Base-by-base conservation (phyloP, 37 sponge, comb jelly and placozoan species). In the Petrosia ficiformis region DNA sequence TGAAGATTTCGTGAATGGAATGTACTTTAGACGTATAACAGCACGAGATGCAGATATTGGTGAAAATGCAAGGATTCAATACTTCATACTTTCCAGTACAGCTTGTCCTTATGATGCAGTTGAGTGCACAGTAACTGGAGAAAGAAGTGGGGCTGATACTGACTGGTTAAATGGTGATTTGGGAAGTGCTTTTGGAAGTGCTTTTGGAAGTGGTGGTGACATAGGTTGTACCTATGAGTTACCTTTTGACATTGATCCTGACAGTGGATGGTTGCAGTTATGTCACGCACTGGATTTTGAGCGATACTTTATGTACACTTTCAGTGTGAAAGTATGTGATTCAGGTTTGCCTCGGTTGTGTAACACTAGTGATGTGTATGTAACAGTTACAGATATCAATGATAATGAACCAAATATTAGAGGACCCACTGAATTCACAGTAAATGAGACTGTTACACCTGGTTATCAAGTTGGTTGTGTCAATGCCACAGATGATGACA, bases 401-500 rank as follows among this genome's bases (percentile, higher is more conserved):
- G 94, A 93, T 81, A 73, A 80, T 43, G 61, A 71, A 29, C 90
- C 90, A 1, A 60, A 69, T 0, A 60, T 90, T 28, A 67, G 36
- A 30, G 54, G 57, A 21, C 89, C 74, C 0, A 64, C 58, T 31
- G 44, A 39, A n/a, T 93, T 83, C 66, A 58, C 65, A 42, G 82
- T 93, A 24, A 19, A n/a, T 30, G 94, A 93, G 57, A 82, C 76
- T 34, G 73, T 77, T 4, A 24, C 82, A 21, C 26, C 68, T 2
- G 66, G 65, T 21, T 64, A 60, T 42, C 25, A 40, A 25, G 73
- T 93, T 0, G 79, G 81, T 5, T 82, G 85, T 39, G 22, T 93
- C 26, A 65, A 70, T 67, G 94, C 79, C 29, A 82, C 59, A 14
- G 94, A 93, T 78, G 60, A 65, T 39, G 94, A 93, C 42, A 65